phyloP scores from a whole-genome alignment of 2,888 invertebrate genomes.

The Sacculina carcini region DNA sequence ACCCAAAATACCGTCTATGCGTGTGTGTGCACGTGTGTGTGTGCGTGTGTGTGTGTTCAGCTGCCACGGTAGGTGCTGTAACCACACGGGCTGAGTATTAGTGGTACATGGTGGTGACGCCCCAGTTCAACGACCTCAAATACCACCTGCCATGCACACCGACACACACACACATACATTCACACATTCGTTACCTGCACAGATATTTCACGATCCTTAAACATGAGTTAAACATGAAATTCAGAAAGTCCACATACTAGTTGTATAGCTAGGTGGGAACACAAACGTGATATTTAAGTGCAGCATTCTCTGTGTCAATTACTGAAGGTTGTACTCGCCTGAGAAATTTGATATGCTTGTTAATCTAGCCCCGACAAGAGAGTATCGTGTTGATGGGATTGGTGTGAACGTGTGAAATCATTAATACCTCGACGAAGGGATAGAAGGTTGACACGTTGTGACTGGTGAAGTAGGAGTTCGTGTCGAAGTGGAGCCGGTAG shows the following conservation, averaged over 20 bases:
- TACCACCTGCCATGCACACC: slow-evolving; percentile 35
- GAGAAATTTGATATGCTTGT: too few relatives aligned
- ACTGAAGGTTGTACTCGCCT: too few relatives aligned
- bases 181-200: too few relatives aligned
- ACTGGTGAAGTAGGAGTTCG: slow-evolving; percentile 36
- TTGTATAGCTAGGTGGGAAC: not conserved
- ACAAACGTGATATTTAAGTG: too few relatives aligned
- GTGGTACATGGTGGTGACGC: slow-evolving; percentile 45
- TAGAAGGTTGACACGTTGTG: slow-evolving; percentile 25
- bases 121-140: slow-evolving; percentile 35
- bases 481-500: slow-evolving; percentile 47
- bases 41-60: slow-evolving; percentile 16
- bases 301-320: too few relatives aligned
- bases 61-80: slow-evolving; percentile 47
- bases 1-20: too few relatives aligned
- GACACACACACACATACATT: too few relatives aligned
- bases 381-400: not conserved
- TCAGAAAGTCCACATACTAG: too few relatives aligned
- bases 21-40: slow-evolving; percentile 19
- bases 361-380: too few relatives aligned
- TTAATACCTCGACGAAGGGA: slow-evolving; percentile 42
- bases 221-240: too few relatives aligned
- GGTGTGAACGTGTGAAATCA: slow-evolving; percentile 1
- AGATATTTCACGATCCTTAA: too few relatives aligned
- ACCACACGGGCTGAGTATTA: slow-evolving; percentile 44